phyloP scores from a whole-genome alignment of 2,888 invertebrate species.

The Tenthredo notha region DNA sequence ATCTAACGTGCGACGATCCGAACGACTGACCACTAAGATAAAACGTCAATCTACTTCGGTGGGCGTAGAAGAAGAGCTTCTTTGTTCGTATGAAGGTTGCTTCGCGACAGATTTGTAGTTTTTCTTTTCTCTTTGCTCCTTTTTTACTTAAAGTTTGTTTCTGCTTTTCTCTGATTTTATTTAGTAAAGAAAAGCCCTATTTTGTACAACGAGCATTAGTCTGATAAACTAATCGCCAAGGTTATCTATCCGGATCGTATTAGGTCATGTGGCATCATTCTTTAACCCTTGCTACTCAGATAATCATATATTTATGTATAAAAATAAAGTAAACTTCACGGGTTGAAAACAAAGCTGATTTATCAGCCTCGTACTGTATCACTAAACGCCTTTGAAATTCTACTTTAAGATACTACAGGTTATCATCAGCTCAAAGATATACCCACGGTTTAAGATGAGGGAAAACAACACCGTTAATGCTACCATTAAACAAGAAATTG shows the following conservation, averaged over 20 bases:
- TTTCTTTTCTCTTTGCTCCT: not conserved
- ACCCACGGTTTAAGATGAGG: not conserved
- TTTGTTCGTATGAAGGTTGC: not conserved
- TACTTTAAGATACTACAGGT: not conserved
- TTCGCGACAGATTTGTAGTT: not conserved
- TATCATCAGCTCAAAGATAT: not conserved
- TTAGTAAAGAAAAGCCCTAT: not conserved
- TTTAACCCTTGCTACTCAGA: not conserved
- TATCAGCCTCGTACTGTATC: not conserved
- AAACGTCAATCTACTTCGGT: constrained; percentile 60
- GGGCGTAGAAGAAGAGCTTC: constrained; percentile 54
- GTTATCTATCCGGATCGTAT: not conserved
- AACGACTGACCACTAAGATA: constrained; percentile 56
- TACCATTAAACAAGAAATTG: not conserved
- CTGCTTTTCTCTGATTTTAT: not conserved
- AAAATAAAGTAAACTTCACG: not conserved
- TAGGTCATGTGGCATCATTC: constrained; percentile 4
- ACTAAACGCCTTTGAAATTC: not conserved
- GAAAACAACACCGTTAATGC: not conserved
- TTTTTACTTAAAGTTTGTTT: not conserved
- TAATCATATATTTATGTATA: constrained; percentile 28
- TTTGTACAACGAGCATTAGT: not conserved
- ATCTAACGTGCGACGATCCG: constrained; percentile 58
- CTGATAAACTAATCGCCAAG: not conserved
- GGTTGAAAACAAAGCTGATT: not conserved